Evolutionary conservation across 2,888 invertebrate species (phyloP).

Genomic region (Caenorhabditis sinica): DNA sequence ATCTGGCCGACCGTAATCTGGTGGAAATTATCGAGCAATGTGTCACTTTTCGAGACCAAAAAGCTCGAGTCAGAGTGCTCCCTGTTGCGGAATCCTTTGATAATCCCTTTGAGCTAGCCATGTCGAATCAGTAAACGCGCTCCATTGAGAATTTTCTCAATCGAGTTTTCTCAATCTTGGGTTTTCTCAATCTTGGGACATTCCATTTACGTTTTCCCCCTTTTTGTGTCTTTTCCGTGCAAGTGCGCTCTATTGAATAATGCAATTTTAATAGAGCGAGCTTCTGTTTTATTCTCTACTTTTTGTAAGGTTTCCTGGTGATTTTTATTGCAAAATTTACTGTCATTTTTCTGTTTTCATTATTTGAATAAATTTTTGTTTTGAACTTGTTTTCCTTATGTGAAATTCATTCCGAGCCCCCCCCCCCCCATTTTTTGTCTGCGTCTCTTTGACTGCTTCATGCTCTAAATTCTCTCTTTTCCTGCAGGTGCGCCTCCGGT

Average conservation of each 20-base stretch:
- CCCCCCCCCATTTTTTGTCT: not conserved
- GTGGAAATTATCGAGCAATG: conserved; percentile 81
- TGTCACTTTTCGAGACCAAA: conserved; percentile 79
- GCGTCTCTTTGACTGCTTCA: not conserved
- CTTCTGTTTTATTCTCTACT: no score
- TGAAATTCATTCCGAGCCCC: no score
- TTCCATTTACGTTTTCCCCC: no score
- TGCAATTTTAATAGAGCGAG: no score
- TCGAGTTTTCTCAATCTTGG: no score
- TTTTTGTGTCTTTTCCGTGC: no score
- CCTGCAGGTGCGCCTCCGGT: not conserved
- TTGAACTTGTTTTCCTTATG: no score
- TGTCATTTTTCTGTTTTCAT: not conserved
- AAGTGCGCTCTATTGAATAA: no score
- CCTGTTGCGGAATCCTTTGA: conserved; percentile 51
- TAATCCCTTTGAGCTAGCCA: conserved; percentile 43
- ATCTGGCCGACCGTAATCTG: conserved; percentile 80
- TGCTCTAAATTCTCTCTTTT: no score
- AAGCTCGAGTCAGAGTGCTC: conserved; percentile 56
- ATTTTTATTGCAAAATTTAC: no score
- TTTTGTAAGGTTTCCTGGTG: no score
- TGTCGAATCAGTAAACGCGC: conserved; percentile 16
- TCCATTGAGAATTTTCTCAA: conserved; percentile 4
- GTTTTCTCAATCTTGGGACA: no score
- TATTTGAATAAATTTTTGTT: not conserved